Conservation (phyloP, 2,113 vertebrate species). For the Petrocephalus zakoni region DNA sequence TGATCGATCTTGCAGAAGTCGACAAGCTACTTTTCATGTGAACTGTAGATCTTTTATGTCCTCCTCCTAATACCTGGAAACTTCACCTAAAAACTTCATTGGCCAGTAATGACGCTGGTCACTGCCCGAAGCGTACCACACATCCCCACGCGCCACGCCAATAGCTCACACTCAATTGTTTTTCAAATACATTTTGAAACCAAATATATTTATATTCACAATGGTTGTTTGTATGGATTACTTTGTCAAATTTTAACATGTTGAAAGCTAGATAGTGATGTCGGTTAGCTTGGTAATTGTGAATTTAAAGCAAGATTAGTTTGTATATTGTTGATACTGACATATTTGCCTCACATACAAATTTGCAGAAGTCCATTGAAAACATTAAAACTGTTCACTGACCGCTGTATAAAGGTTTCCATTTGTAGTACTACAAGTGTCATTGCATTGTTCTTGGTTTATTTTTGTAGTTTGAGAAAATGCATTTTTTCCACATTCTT, state of each 20-base stretch:
- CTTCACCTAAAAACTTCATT: not conserved
- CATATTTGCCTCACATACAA: not conserved
- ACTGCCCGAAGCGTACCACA: not conserved
- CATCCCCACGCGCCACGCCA: not conserved
- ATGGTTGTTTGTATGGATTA: not conserved
- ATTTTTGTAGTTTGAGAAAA: not conserved
- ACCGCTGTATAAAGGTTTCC: not conserved
- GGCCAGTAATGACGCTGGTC: not conserved
- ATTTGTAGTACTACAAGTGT: not conserved
- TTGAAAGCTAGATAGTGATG: not conserved
- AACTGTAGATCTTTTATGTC: not conserved
- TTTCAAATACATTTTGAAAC: not conserved
- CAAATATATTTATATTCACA: not conserved
- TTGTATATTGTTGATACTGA: not conserved
- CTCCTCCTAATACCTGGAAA: not conserved
- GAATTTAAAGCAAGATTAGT: not conserved
- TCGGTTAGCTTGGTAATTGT: not conserved
- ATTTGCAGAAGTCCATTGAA: not conserved
- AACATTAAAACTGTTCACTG: not conserved
- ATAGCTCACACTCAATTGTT: not conserved
- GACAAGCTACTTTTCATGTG: not conserved
- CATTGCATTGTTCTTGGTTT: not conserved
- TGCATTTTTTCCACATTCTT: not conserved
- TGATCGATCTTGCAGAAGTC: not conserved
- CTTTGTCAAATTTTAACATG: not conserved